Evolutionary conservation across 1,140 invertebrate species (phyloP).

Genomic region (Leguminivora glycinivorella): DNA sequence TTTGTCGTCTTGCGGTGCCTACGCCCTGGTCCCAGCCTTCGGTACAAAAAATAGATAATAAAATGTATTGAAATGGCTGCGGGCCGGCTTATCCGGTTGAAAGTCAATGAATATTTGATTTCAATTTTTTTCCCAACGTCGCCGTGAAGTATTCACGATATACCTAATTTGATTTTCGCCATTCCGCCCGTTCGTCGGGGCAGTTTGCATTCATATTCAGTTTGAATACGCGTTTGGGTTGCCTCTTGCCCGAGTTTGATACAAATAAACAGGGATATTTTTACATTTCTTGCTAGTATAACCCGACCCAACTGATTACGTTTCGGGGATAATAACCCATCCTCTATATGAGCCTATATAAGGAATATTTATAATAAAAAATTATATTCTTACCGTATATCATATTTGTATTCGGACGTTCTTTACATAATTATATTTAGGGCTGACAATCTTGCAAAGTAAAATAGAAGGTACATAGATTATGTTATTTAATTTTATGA

Average conservation of each 20-base stretch:
- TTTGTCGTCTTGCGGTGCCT: slow-evolving; percentile 38
- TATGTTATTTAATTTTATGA: not conserved
- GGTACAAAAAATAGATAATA: slow-evolving; percentile 75
- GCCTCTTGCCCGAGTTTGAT: slow-evolving; percentile 70
- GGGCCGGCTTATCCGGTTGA: slow-evolving; percentile 78
- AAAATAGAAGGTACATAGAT: not conserved
- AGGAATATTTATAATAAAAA: slow-evolving; percentile 53
- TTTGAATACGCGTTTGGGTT: slow-evolving; percentile 75
- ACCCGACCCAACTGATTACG: slow-evolving; percentile 75
- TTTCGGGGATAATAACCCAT: slow-evolving; percentile 65
- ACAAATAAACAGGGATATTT: slow-evolving; percentile 78
- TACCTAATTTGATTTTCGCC: slow-evolving; percentile 79
- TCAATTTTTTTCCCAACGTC: slow-evolving; percentile 78
- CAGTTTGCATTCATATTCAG: slow-evolving; percentile 78
- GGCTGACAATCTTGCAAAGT: slow-evolving; percentile 1
- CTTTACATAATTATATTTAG: slow-evolving; percentile 3
- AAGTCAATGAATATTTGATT: slow-evolving; percentile 79
- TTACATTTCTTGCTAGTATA: slow-evolving; percentile 70
- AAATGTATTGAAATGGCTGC: slow-evolving; percentile 78
- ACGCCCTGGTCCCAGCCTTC: slow-evolving; percentile 38
- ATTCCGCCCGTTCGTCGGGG: slow-evolving; percentile 70
- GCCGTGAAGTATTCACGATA: slow-evolving; percentile 78
- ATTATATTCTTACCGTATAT: slow-evolving; percentile 35
- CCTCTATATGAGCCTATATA: slow-evolving; percentile 47
- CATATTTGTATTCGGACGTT: slow-evolving; percentile 32